These are phyloP conservation scores for Eubucco bourcierii DNA, from an alignment of 2,113 vertebrate genomes.

Conservation along the genomic window DNA sequence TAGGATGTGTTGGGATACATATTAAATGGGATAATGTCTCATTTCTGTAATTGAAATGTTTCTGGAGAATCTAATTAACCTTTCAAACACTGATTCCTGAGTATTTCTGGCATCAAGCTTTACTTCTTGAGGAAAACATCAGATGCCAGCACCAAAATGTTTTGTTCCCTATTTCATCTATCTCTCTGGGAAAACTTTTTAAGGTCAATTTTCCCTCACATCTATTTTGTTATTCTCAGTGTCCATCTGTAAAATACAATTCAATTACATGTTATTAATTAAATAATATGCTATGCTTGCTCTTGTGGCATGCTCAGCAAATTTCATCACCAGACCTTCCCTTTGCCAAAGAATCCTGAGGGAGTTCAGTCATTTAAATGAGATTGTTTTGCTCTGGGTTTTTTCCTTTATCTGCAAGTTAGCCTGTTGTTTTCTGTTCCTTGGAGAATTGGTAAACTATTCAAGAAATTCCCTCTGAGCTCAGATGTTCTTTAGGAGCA, in stretches of 20 bases:
- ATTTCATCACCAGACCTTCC: not conserved
- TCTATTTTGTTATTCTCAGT: not conserved
- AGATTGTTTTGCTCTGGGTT: not conserved
- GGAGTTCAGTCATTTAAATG: not conserved
- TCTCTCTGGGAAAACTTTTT: not conserved
- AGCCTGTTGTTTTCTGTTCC: rapidly evolving
- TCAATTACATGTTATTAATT: not conserved
- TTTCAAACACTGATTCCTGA: not conserved
- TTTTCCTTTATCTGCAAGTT: too few species aligned
- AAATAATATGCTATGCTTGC: not conserved
- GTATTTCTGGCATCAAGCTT: constrained; percentile 36
- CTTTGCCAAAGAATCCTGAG: rapidly evolving
- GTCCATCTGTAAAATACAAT: not conserved
- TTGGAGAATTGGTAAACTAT: rapidly evolving
- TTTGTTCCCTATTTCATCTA: not conserved
- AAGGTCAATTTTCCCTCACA: not conserved
- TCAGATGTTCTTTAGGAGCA: rapidly evolving
- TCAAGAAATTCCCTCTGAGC: not conserved
- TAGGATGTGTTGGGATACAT: not conserved
- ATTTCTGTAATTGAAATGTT: constrained; percentile 11
- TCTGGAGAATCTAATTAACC: constrained; percentile 54
- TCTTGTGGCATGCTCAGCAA: not conserved
- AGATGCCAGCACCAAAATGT: constrained; percentile 22
- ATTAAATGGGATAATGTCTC: constrained; percentile 10
- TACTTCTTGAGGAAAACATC: constrained; percentile 31